These are phyloP conservation scores for Montipora sp. DNA, from an alignment of 64 coral and sea anemone genomes.

Conservation along the genomic window DNA sequence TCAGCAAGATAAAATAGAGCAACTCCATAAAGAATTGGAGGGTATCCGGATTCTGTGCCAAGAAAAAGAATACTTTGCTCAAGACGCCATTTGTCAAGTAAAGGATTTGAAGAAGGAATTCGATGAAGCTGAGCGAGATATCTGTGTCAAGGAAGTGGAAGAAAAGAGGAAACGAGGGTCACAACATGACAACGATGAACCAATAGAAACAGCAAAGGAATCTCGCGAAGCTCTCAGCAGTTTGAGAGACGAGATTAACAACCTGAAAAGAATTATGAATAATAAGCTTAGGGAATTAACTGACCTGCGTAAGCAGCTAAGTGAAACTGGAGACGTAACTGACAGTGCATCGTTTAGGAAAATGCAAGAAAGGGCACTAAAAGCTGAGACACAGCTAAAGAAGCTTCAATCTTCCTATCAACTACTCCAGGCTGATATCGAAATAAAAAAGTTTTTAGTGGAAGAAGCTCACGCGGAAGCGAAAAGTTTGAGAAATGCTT, in stretches of 20 bases:
- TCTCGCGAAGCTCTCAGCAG: background rate
- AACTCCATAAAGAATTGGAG: conserved; percentile 48
- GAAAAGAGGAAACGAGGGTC: background rate
- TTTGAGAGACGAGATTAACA: conserved; percentile 26
- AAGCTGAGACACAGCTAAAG: conserved; percentile 31
- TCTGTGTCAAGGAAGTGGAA: background rate
- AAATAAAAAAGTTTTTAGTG: conserved; percentile 37
- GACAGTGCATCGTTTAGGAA: background rate
- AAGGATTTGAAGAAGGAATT: conserved; percentile 51
- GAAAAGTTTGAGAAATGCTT: background rate
- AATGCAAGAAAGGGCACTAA: conserved; percentile 16
- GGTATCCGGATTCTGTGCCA: conserved; percentile 16
- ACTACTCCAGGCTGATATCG: conserved; percentile 14
- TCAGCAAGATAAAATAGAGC: conserved; percentile 47
- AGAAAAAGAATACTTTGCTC: conserved; percentile 45
- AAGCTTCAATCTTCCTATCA: conserved; percentile 42
- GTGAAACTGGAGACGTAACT: background rate
- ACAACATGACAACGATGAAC: conserved; percentile 20
- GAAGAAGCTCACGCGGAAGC: background rate
- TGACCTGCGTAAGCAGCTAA: background rate
- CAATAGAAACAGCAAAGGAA: background rate
- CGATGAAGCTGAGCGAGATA: conserved; percentile 17
- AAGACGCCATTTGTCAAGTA: conserved; percentile 24
- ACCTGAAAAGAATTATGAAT: conserved; percentile 28
- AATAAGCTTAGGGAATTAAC: conserved; percentile 4